phyloP scores from a whole-genome alignment of 2,888 invertebrate species.

The Pharmacophagus antenor region DNA sequence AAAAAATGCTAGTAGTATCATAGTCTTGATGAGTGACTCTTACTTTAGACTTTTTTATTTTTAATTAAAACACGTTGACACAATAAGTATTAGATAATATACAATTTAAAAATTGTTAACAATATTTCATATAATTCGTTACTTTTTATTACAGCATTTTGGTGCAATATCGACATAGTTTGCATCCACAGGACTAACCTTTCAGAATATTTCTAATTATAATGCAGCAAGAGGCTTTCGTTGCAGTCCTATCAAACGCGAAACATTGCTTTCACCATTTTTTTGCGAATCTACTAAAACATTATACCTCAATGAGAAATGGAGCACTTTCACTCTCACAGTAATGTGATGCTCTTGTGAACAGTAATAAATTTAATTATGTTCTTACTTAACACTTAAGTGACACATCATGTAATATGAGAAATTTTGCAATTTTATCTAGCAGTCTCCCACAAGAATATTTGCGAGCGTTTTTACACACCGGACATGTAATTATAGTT shows the following conservation, averaged over 20 bases:
- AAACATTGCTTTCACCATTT: constrained; percentile 31
- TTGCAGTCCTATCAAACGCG: background rate
- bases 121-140: too few relatives aligned
- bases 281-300: constrained; percentile 40
- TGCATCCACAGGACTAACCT: background rate
- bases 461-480: background rate
- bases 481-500: too few relatives aligned
- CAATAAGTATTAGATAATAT: too few relatives aligned
- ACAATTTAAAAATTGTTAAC: too few relatives aligned
- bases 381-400: constrained; percentile 39
- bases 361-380: constrained; percentile 40
- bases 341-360: constrained; percentile 37
- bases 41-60: too few relatives aligned
- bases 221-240: background rate
- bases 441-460: background rate
- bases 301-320: constrained; percentile 45
- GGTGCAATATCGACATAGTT: too few relatives aligned
- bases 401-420: constrained; percentile 34
- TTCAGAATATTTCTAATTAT: background rate
- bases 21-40: too few relatives aligned
- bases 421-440: constrained; percentile 7
- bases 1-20: too few relatives aligned
- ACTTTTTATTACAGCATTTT: too few relatives aligned
- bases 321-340: constrained; percentile 48
- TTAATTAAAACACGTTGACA: too few relatives aligned